These are phyloP conservation scores for Aegotheles bennettii DNA, from an alignment of 2,113 vertebrate species.

Conservation along the genomic window DNA sequence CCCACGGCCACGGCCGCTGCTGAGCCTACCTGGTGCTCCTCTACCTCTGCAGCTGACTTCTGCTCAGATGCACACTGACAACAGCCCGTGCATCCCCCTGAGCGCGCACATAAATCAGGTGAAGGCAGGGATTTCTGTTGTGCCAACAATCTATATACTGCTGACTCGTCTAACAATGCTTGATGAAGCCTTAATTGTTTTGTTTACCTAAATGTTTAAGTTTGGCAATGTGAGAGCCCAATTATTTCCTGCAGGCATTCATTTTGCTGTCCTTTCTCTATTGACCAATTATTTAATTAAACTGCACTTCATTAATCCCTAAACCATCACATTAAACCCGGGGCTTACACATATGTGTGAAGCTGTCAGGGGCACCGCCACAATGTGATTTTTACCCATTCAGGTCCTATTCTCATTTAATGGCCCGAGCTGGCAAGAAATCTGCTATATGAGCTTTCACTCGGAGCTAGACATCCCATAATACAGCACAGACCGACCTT, in stretches of 20 bases:
- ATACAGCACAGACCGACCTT: constrained; percentile 61
- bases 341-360: constrained; percentile 11
- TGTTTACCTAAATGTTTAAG: constrained; percentile 68
- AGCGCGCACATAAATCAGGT: neutral
- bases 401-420: constrained; percentile 52
- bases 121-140: neutral
- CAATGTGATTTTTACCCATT: constrained; percentile 23
- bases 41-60: constrained; percentile 9
- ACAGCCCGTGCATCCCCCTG: neutral
- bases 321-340: constrained; percentile 45
- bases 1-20: neutral
- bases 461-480: constrained; percentile 56
- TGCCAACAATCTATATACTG: constrained; percentile 29
- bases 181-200: constrained; percentile 67
- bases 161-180: constrained; percentile 42
- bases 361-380: constrained; percentile 41
- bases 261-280: constrained; percentile 56
- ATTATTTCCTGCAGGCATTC: constrained; percentile 67
- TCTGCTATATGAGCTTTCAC: constrained; percentile 27
- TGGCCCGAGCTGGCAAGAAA: constrained; percentile 63
- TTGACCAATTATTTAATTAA: constrained; percentile 78
- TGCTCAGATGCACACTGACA: neutral
- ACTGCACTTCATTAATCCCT: constrained; percentile 73
- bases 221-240: constrained; percentile 53
- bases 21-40: neutral